Evolutionary conservation across 2,113 vertebrate species (phyloP).

Genomic region (Tursiops truncatus): DNA sequence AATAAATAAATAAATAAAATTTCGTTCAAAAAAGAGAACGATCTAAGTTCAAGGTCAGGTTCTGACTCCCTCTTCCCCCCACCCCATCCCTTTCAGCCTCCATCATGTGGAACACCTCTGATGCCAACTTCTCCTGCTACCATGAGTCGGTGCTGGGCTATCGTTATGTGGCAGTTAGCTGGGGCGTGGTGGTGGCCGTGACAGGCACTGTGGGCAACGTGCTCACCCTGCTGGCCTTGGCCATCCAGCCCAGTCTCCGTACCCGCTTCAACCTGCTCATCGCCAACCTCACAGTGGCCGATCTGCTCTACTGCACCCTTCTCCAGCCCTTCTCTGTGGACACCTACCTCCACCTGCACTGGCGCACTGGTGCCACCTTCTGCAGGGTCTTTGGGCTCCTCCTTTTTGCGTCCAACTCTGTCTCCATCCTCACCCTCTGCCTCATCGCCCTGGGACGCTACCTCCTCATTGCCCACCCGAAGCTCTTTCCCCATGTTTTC

Average conservation of each 20-base stretch:
- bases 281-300: slow-evolving; percentile 89
- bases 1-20: no score
- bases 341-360: slow-evolving; percentile 89
- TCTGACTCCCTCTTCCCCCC: background rate
- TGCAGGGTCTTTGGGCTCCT: slow-evolving; percentile 89
- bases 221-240: slow-evolving; percentile 90
- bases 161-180: slow-evolving; percentile 88
- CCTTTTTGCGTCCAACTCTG: slow-evolving; percentile 90
- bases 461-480: slow-evolving; percentile 86
- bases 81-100: background rate
- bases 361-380: slow-evolving; percentile 86
- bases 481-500: slow-evolving; percentile 86
- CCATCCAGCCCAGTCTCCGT: slow-evolving; percentile 82
- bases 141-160: slow-evolving; percentile 86
- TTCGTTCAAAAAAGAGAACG: no score
- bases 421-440: slow-evolving; percentile 92
- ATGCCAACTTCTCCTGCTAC: slow-evolving; percentile 86
- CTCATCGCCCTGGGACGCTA: slow-evolving; percentile 89
- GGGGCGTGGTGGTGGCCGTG: slow-evolving; percentile 86
- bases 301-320: slow-evolving; percentile 90
- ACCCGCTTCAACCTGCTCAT: slow-evolving; percentile 92
- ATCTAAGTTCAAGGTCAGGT: background rate
- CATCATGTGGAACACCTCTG: slow-evolving; percentile 64
- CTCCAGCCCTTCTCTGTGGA: slow-evolving; percentile 91
- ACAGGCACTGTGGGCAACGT: slow-evolving; percentile 88